phyloP scores from a whole-genome alignment of 2,797 vertebrate species.

The Eulemur rubriventer region DNA sequence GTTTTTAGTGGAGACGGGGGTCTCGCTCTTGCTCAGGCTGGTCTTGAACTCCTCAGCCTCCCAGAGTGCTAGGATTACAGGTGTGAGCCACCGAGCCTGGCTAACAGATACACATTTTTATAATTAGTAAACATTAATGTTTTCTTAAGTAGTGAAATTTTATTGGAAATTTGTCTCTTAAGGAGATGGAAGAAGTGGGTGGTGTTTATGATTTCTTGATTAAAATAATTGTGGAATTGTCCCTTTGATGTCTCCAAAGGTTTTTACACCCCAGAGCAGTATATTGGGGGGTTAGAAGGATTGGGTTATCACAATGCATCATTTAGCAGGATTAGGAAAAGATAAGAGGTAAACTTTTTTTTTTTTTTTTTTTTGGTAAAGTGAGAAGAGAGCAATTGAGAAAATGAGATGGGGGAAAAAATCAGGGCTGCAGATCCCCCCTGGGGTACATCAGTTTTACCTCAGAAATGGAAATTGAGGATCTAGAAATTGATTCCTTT shows the following conservation, averaged over 20 bases:
- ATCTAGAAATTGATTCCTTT: neutral
- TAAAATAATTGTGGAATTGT: neutral
- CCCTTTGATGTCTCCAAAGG: neutral
- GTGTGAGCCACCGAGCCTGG: too few species aligned
- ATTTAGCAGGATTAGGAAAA: neutral
- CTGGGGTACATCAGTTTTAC: neutral
- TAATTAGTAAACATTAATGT: neutral
- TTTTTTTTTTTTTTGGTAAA: neutral
- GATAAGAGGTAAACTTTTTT: neutral
- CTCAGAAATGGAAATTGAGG: neutral
- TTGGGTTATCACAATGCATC: neutral
- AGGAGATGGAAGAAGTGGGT: neutral
- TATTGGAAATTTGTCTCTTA: neutral
- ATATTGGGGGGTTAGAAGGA: neutral
- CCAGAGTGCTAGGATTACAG: too few species aligned
- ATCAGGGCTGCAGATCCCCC: neutral
- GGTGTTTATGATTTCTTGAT: neutral
- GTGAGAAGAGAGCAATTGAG: neutral
- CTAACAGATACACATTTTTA: neutral
- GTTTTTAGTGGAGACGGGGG: too few species aligned
- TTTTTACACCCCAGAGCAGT: neutral
- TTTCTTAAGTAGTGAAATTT: constrained; percentile 3
- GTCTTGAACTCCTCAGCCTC: too few species aligned
- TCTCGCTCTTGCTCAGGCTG: too few species aligned
- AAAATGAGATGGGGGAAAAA: neutral